Conservation (phyloP, 2,797 vertebrate genomes). For the Vultur gryphus region DNA sequence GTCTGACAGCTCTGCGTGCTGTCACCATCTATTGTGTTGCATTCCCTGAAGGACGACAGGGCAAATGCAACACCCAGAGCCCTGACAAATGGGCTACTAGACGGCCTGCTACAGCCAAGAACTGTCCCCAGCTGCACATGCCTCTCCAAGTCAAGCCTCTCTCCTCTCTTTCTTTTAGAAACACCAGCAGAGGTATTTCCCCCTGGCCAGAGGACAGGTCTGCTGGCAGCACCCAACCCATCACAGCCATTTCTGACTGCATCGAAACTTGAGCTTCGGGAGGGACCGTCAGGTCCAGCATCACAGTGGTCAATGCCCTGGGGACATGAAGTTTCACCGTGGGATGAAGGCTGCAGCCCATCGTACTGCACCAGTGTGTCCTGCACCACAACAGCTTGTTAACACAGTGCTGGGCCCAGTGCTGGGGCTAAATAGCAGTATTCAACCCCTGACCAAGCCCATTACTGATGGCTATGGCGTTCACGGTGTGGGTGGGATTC, state of each 20-base stretch:
- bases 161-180: background rate
- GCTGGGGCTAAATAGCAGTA: background rate
- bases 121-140: background rate
- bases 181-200: background rate
- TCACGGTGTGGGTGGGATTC: background rate
- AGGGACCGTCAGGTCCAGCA: background rate
- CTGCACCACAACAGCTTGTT: background rate
- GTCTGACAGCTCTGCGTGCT: background rate
- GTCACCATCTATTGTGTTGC: background rate
- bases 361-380: background rate
- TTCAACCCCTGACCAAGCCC: background rate
- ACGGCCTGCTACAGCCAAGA: background rate
- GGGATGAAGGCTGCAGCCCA: background rate
- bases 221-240: background rate
- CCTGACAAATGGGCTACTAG: accelerated
- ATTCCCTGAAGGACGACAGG: background rate
- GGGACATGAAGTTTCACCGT: accelerated
- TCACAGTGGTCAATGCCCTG: accelerated
- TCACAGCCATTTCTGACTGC: background rate
- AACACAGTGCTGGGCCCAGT: background rate
- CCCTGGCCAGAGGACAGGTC: background rate
- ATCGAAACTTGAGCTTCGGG: background rate
- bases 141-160: background rate
- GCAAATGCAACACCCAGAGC: background rate
- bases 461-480: background rate